Evolutionary conservation across 2,113 vertebrate genomes (phyloP).

Genomic region (Rhabdomys dilectus): DNA sequence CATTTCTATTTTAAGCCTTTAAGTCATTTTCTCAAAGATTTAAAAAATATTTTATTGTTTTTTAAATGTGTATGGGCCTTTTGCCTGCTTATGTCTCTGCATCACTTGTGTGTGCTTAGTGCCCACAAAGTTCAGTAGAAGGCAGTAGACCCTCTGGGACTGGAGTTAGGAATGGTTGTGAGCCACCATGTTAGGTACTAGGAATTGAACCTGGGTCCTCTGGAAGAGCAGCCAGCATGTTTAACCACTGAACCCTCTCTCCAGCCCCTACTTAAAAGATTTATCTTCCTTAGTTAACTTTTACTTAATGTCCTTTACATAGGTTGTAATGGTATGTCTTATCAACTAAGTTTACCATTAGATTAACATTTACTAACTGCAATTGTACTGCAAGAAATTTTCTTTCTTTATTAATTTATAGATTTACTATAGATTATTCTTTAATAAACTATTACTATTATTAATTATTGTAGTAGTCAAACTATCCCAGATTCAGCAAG

Average conservation of each 20-base stretch:
- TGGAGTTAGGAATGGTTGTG: neutral
- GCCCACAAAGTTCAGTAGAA: neutral
- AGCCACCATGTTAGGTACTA: neutral
- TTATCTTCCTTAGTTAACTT: slow-evolving; percentile 29
- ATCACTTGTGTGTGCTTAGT: neutral
- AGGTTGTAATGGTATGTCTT: neutral
- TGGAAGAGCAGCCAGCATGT: neutral
- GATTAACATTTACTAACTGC: slow-evolving; percentile 43
- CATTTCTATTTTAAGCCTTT: slow-evolving; percentile 36
- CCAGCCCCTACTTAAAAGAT: neutral
- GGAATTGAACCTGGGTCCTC: neutral
- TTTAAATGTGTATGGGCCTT: neutral
- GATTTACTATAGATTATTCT: slow-evolving; percentile 51
- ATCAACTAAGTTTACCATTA: slow-evolving; percentile 4
- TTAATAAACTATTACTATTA: neutral
- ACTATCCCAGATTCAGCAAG: neutral
- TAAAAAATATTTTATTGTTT: neutral
- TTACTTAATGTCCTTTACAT: slow-evolving; percentile 34
- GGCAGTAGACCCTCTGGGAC: neutral
- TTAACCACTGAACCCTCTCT: neutral
- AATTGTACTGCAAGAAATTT: slow-evolving; percentile 34
- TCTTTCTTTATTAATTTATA: slow-evolving; percentile 16
- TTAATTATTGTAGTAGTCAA: slow-evolving; percentile 35
- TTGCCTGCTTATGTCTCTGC: neutral
- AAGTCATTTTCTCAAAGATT: slow-evolving; percentile 10